Conservation (phyloP, 2,113 vertebrate species). For the Prionailurus viverrinus region DNA sequence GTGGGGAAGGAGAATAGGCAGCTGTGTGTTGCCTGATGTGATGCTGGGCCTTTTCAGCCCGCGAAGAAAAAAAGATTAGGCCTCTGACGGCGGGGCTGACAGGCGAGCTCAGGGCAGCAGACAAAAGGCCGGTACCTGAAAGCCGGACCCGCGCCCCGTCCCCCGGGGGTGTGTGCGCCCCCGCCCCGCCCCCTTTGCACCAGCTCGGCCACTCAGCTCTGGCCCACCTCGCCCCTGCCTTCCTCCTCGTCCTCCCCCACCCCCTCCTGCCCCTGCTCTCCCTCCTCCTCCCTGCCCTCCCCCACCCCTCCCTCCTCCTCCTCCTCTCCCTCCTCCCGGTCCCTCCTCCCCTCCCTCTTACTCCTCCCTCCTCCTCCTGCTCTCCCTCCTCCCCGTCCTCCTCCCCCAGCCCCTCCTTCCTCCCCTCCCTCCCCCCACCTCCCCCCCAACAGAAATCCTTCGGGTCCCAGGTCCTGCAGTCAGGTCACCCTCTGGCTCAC, state of each 20-base stretch:
- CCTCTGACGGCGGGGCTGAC: conserved; percentile 91
- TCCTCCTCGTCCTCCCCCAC: too few species aligned
- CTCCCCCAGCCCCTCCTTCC: not conserved
- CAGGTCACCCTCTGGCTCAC: not conserved
- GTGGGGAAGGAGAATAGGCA: conserved; percentile 92
- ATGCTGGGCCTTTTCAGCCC: conserved; percentile 91
- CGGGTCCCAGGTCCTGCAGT: not conserved
- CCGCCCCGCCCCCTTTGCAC: not conserved
- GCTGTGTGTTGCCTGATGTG: conserved; percentile 91
- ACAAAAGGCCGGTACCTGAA: conserved; percentile 94
- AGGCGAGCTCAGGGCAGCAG: conserved; percentile 89
- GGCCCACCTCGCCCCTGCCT: not conserved
- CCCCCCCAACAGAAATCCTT: not conserved
- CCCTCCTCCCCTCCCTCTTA: too few species aligned
- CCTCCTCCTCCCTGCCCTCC: not conserved
- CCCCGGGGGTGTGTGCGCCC: not conserved
- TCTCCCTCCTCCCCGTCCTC: too few species aligned
- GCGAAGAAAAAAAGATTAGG: conserved; percentile 91
- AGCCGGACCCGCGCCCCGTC: conserved; percentile 84
- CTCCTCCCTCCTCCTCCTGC: accelerated
- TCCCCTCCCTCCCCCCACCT: not conserved
- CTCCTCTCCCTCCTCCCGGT: accelerated
- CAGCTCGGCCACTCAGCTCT: not conserved
- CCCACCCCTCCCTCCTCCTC: too few species aligned
- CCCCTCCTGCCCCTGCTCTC: accelerated